Conservation (phyloP, 2,888 invertebrate genomes). For the Geophilus truncorum region DNA sequence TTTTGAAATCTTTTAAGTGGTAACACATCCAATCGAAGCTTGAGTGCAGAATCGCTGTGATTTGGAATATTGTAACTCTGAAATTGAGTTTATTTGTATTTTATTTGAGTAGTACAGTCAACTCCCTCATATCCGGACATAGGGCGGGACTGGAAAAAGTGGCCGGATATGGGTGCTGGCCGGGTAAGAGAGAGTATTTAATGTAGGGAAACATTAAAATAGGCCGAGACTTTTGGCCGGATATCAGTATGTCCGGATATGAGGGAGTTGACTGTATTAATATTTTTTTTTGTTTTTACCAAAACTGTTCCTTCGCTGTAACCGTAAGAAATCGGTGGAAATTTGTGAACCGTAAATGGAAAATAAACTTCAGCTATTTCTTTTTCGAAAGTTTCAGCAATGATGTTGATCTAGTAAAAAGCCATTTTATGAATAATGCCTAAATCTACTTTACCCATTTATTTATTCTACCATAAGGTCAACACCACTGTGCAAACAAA, state of each 20-base stretch:
- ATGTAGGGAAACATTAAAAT: too few species aligned
- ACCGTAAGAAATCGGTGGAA: background rate
- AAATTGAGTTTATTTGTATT: background rate
- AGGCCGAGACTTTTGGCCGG: too few species aligned
- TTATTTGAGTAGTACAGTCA: too few species aligned
- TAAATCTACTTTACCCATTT: background rate
- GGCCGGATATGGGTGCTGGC: too few species aligned
- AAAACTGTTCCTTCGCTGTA: conserved; percentile 20
- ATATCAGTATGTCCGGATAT: too few species aligned
- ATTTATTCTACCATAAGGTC: conserved; percentile 1
- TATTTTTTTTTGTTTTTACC: background rate
- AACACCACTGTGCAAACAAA: conserved; percentile 20
- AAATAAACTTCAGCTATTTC: conserved; percentile 7
- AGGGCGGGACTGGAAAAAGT: too few species aligned
- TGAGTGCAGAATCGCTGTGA: background rate
- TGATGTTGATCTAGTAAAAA: background rate
- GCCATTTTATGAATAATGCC: background rate
- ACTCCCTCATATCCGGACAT: too few species aligned
- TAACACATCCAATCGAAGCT: background rate
- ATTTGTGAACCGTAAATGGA: background rate
- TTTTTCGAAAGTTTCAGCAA: conserved; percentile 7
- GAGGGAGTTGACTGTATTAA: background rate
- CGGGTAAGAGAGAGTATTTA: too few species aligned
- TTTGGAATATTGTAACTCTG: conserved; percentile 29
- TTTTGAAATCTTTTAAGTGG: conserved; percentile 20